phyloP scores from a whole-genome alignment of 2,113 vertebrate species.

The Megaceryle torquata region DNA sequence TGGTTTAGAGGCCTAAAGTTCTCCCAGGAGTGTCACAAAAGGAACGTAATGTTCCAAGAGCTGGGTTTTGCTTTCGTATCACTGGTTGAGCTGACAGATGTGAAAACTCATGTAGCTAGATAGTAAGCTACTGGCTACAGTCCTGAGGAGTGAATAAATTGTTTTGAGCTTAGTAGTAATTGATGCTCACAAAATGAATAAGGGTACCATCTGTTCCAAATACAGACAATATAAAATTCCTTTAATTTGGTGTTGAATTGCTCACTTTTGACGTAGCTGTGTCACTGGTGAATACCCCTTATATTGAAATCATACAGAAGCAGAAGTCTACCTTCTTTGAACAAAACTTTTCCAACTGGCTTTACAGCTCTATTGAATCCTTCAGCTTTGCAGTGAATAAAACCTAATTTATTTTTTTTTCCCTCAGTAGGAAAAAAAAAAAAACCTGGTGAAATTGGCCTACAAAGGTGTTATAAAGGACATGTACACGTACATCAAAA shows the following conservation, averaged over 20 bases:
- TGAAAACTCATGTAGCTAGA: not conserved
- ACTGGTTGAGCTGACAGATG: not conserved
- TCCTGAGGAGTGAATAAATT: slow-evolving; percentile 10
- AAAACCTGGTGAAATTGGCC: not conserved
- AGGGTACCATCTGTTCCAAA: slow-evolving; percentile 16
- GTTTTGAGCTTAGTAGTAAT: not conserved
- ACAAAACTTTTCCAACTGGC: not conserved
- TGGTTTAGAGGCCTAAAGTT: not conserved
- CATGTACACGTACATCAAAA: not conserved
- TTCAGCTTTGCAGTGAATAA: not conserved
- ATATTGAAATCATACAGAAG: not conserved
- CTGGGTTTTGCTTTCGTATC: not conserved
- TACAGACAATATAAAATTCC: not conserved
- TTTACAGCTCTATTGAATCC: not conserved
- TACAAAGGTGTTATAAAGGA: not conserved
- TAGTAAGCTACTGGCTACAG: not conserved
- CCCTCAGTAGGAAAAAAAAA: not conserved
- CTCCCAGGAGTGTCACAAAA: slow-evolving; percentile 1
- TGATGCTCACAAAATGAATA: slow-evolving; percentile 22
- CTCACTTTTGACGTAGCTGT: not conserved
- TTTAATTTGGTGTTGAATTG: not conserved
- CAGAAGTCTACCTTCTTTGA: not conserved
- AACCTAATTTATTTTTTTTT: not conserved
- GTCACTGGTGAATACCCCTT: not conserved
- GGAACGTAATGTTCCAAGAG: not conserved